These are phyloP conservation scores for Cheilosia pagana DNA, from an alignment of 2,888 invertebrate species.

Conservation along the genomic window DNA sequence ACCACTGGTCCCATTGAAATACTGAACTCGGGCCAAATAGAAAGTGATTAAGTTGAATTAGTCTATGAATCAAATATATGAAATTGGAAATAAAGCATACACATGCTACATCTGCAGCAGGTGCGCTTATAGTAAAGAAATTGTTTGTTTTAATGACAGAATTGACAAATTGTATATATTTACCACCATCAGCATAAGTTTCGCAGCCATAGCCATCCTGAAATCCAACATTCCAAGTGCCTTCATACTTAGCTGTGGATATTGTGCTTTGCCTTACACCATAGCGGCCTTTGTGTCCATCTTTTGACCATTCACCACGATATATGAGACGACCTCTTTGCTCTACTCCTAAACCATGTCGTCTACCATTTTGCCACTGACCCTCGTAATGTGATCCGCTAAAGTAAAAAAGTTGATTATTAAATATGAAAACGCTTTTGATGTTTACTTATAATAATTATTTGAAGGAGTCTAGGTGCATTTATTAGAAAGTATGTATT, in stretches of 20 bases:
- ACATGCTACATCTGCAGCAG: background rate
- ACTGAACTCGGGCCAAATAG: conserved; percentile 62
- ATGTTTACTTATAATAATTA: no score
- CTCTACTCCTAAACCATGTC: conserved; percentile 99
- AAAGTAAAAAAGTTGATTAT: conserved; percentile 74
- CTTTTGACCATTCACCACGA: conserved; percentile 97
- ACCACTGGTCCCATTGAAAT: conserved; percentile 56
- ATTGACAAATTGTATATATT: conserved; percentile 82
- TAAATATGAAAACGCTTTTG: no score
- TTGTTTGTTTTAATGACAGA: conserved; percentile 10
- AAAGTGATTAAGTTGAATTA: conserved; percentile 54
- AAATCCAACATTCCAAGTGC: conserved; percentile 99
- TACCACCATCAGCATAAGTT: conserved; percentile 99
- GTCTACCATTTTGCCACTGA: conserved; percentile 99
- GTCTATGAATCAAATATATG: conserved; percentile 25
- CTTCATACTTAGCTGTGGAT: conserved; percentile 98
- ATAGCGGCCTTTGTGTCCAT: conserved; percentile 99
- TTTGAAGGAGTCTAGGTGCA: no score
- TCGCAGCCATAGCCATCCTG: conserved; percentile 99
- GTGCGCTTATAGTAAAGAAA: background rate
- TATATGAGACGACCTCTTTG: conserved; percentile 98
- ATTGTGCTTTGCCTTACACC: conserved; percentile 98
- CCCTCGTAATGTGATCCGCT: conserved; percentile 98
- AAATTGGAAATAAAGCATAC: conserved; percentile 31
- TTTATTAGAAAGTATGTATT: no score